Percentiles rank a stretch among this genome's conserved stretches.
These are phyloP conservation scores for Phaenicophaeus curvirostris DNA, from an alignment of 2,797 vertebrate species.

Conservation along the genomic window DNA sequence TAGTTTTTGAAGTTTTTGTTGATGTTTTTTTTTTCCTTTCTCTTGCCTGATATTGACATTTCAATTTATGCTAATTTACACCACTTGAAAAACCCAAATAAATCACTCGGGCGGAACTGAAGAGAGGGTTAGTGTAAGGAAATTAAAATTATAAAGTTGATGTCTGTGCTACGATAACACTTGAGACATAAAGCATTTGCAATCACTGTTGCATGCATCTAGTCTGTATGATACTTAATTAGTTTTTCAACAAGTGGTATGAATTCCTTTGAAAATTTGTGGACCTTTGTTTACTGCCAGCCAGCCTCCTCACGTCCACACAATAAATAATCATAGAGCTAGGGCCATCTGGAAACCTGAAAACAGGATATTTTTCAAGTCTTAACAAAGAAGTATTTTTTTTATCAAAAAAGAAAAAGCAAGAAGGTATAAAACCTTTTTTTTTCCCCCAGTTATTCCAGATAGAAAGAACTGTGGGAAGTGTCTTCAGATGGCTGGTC, in stretches of 20 bases:
- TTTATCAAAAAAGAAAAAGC: not conserved
- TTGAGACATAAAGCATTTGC: slow-evolving; percentile 61
- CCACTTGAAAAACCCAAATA: slow-evolving; percentile 60
- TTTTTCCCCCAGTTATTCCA: not conserved
- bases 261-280: slow-evolving; percentile 65
- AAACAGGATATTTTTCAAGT: slow-evolving; percentile 42
- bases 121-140: slow-evolving; percentile 61
- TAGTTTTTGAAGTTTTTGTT: not conserved
- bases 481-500: not conserved
- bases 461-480: not conserved
- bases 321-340: slow-evolving; percentile 59
- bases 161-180: slow-evolving; percentile 58
- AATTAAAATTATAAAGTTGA: slow-evolving; percentile 71
- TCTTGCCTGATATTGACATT: slow-evolving; percentile 63
- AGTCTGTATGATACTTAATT: slow-evolving; percentile 68
- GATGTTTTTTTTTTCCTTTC: not conserved
- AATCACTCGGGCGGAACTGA: slow-evolving; percentile 53
- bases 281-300: slow-evolving; percentile 65
- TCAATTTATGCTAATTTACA: slow-evolving; percentile 72
- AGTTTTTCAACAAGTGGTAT: slow-evolving; percentile 61
- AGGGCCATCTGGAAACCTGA: slow-evolving; percentile 61
- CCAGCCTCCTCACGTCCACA: slow-evolving; percentile 42
- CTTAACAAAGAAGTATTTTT: not conserved
- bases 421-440: not conserved
- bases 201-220: slow-evolving; percentile 64